phyloP scores from a whole-genome alignment of 2,888 invertebrate genomes.

The Napeogenes sylphis region DNA sequence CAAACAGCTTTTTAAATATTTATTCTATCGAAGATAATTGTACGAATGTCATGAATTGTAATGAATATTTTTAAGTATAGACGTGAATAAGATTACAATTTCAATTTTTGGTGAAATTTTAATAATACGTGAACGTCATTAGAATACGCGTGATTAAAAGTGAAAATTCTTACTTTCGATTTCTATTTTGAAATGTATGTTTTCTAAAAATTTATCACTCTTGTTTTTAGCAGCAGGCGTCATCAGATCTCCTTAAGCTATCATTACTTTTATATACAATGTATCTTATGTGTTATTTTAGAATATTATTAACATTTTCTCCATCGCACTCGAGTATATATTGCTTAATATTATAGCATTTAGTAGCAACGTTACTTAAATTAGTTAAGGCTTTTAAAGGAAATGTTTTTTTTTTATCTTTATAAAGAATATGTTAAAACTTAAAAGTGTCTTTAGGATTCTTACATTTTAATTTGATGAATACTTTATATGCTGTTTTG shows the following conservation, averaged over 20 bases:
- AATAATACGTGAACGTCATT: conserved; percentile 16
- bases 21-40: no score
- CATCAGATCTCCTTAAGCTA: no score
- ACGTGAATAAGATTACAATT: conserved; percentile 15
- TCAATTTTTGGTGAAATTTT: conserved; percentile 23
- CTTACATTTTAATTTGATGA: conserved; percentile 13
- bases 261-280: no score
- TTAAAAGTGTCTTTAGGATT: conserved; percentile 2
- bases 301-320: no score
- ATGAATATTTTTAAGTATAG: not conserved
- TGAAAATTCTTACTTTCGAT: conserved; percentile 23
- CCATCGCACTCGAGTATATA: no score
- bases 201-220: conserved; percentile 7
- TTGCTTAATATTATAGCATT: no score
- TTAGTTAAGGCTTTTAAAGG: no score
- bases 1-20: no score
- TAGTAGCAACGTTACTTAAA: no score
- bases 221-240: not conserved
- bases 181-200: conserved; percentile 20
- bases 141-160: conserved; percentile 25
- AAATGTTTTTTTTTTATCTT: no score
- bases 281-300: no score
- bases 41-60: not conserved
- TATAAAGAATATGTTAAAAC: no score
- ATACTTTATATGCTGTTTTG: conserved; percentile 15